phyloP scores from a whole-genome alignment of 2,113 vertebrate genomes.

The Lepisosteus oculatus region DNA sequence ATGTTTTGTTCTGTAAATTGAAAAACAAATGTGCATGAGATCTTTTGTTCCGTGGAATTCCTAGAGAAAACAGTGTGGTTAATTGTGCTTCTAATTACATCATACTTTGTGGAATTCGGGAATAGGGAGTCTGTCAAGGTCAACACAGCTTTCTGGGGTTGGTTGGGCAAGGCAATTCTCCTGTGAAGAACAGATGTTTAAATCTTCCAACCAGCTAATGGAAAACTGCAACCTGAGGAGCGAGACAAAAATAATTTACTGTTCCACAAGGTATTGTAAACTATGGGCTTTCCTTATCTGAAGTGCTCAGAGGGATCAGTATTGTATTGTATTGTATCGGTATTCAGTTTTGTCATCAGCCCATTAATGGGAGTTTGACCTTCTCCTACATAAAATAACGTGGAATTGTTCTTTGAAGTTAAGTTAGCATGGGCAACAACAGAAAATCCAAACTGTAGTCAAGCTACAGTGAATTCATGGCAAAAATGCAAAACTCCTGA shows the following conservation, averaged over 20 bases:
- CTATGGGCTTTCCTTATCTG: not conserved
- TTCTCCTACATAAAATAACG: too few species aligned
- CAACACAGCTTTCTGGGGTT: not conserved
- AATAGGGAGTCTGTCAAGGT: not conserved
- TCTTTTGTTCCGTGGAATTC: not conserved
- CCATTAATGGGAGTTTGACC: too few species aligned
- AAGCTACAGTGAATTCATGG: too few species aligned
- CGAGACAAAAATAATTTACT: not conserved
- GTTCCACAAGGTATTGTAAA: too few species aligned
- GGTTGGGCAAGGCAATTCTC: not conserved
- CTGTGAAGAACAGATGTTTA: slow-evolving; percentile 11
- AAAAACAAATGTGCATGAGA: not conserved
- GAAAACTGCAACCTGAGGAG: not conserved
- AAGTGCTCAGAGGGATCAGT: not conserved
- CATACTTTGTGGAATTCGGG: not conserved
- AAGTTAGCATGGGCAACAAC: too few species aligned
- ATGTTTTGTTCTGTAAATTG: not conserved
- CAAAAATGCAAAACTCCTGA: too few species aligned
- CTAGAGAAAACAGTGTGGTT: not conserved
- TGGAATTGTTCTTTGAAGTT: too few species aligned
- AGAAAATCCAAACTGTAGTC: too few species aligned
- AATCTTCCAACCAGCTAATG: slow-evolving; percentile 11
- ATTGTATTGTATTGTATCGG: too few species aligned
- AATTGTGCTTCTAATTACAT: slow-evolving; percentile 14
- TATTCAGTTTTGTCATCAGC: too few species aligned